A percentile compares a stretch with the other conserved stretches of the same genome.
Conservation (phyloP, 1,140 invertebrate genomes). For the Magallana angulata region DNA sequence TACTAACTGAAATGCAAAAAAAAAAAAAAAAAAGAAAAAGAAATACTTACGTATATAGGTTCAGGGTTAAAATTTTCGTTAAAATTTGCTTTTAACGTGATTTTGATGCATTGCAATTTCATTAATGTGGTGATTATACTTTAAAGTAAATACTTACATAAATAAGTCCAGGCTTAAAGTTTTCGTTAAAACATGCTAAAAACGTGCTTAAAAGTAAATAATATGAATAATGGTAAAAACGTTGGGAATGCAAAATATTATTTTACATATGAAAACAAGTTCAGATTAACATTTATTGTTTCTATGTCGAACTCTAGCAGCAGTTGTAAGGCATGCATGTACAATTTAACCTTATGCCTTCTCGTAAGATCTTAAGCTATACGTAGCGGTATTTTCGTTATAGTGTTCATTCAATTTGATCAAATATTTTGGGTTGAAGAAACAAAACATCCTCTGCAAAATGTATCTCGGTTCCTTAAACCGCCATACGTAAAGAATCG, state of each 20-base stretch:
- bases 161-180: too few species aligned
- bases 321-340: too few species aligned
- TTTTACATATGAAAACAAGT: background rate
- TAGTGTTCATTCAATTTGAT: background rate
- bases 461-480: background rate
- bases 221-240: background rate
- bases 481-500: background rate
- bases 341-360: too few species aligned
- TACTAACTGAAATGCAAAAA: too few species aligned
- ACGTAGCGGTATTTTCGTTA: background rate
- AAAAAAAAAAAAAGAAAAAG: too few species aligned
- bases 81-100: too few species aligned
- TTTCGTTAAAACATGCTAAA: too few species aligned
- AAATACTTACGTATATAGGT: too few species aligned
- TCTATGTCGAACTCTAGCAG: background rate
- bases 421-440: background rate
- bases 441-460: background rate
- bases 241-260: background rate
- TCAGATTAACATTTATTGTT: background rate
- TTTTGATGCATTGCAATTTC: too few species aligned
- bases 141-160: too few species aligned
- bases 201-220: background rate
- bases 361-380: background rate
- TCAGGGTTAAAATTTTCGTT: too few species aligned
- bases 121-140: too few species aligned